A percentile compares a stretch with the other conserved stretches of the same genome.
Evolutionary conservation across 1,140 invertebrate genomes (phyloP).

Genomic region (Ptiloglossa arizonensis): DNA sequence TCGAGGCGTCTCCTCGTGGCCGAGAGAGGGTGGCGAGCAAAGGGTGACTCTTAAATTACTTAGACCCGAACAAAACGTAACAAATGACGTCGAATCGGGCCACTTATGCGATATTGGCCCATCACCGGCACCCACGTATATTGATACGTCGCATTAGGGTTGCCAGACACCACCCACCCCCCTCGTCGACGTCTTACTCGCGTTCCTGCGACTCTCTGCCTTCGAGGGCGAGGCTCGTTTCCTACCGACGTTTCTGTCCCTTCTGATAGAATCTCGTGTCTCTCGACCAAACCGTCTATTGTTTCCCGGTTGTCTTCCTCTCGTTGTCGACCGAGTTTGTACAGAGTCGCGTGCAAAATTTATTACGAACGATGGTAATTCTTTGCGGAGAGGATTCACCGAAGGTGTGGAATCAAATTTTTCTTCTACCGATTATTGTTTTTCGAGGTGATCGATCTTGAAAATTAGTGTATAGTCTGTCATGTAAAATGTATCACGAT

Average conservation of each 20-base stretch:
- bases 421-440: too few relatives aligned
- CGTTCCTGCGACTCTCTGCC: background rate
- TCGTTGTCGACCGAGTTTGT: background rate
- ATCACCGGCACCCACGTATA: slow-evolving; percentile 69
- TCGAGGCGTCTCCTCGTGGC: background rate
- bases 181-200: slow-evolving; percentile 16
- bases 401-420: too few relatives aligned
- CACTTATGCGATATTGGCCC: slow-evolving; percentile 78
- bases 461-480: too few relatives aligned
- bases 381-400: too few relatives aligned
- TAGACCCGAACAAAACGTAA: slow-evolving; percentile 79
- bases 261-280: background rate
- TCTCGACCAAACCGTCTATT: background rate
- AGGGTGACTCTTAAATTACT: slow-evolving; percentile 76
- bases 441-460: too few relatives aligned
- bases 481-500: too few relatives aligned
- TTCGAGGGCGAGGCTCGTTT: background rate
- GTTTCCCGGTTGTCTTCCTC: background rate
- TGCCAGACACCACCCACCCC: slow-evolving; percentile 50
- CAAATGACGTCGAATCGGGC: slow-evolving; percentile 76
- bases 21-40: slow-evolving; percentile 30
- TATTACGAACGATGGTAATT: too few relatives aligned
- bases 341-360: too few relatives aligned
- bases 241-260: background rate
- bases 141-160: slow-evolving; percentile 74